phyloP scores from a whole-genome alignment of 2,888 invertebrate genomes.

The Tuta absoluta region DNA sequence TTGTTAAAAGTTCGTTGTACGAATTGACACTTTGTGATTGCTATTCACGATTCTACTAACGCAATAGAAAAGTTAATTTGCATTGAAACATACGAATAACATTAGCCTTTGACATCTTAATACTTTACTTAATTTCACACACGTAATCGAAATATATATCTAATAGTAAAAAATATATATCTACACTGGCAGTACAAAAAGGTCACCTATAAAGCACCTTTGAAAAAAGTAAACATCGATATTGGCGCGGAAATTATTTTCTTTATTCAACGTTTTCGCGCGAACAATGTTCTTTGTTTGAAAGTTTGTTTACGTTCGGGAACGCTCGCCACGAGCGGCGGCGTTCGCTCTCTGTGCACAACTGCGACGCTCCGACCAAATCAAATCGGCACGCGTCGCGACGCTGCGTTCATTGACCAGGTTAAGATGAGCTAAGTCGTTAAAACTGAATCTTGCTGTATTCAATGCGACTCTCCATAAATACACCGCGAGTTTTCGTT shows the following conservation, averaged over 20 bases:
- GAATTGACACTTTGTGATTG: not conserved
- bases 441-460: not conserved
- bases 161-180: conserved; percentile 7
- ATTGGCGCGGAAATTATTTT: conserved; percentile 12
- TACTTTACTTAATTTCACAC: not conserved
- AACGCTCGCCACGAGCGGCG: conserved; percentile 38
- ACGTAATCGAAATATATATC: conserved; percentile 1
- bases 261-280: conserved; percentile 28
- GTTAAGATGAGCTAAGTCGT: conserved; percentile 18
- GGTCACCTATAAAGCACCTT: conserved; percentile 18
- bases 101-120: conserved; percentile 25
- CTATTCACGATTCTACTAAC: conserved; percentile 8
- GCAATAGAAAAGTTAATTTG: conserved; percentile 22
- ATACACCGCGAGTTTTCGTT: not conserved
- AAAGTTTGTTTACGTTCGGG: conserved; percentile 33
- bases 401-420: conserved; percentile 43
- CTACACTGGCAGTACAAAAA: not conserved
- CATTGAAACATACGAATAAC: conserved; percentile 20
- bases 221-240: conserved; percentile 4
- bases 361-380: conserved; percentile 43
- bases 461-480: not conserved
- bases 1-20: conserved; percentile 15
- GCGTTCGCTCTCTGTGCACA: conserved; percentile 37
- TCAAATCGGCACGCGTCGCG: conserved; percentile 10
- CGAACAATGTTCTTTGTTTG: conserved; percentile 48